A percentile compares a stretch with the other conserved stretches of the same genome.
Evolutionary conservation across 1,140 invertebrate genomes (phyloP).

Genomic region (Laupala kohalensis): DNA sequence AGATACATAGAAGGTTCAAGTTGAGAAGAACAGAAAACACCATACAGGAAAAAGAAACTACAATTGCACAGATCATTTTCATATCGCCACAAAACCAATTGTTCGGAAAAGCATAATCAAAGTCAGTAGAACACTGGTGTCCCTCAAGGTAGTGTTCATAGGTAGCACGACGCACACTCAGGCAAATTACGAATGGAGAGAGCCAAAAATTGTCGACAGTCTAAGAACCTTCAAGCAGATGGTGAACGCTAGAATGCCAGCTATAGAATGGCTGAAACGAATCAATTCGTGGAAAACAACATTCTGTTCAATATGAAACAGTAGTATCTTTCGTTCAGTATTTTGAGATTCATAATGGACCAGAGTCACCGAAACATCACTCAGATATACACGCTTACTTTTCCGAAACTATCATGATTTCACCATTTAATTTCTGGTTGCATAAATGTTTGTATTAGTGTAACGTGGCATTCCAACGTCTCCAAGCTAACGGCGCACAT

Average conservation of each 20-base stretch:
- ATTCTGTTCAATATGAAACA: too few relatives aligned
- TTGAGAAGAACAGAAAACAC: background rate
- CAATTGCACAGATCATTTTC: background rate
- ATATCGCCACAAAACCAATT: background rate
- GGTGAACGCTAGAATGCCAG: background rate
- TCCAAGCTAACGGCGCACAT: background rate
- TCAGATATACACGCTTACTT: too few relatives aligned
- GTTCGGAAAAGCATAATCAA: background rate
- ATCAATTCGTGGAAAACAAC: too few relatives aligned
- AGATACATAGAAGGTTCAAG: background rate
- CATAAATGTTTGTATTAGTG: too few relatives aligned
- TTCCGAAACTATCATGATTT: too few relatives aligned
- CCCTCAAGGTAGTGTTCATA: background rate
- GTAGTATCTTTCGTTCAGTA: too few relatives aligned
- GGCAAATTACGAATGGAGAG: too few relatives aligned
- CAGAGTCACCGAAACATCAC: too few relatives aligned
- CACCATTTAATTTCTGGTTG: too few relatives aligned
- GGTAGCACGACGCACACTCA: background rate
- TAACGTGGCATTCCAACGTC: background rate
- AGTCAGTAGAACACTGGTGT: background rate
- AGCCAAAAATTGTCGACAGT: background rate
- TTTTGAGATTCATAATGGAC: too few relatives aligned
- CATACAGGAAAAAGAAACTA: background rate
- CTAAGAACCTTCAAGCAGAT: background rate
- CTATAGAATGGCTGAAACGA: too few relatives aligned